Evolutionary conservation across 2,888 invertebrate genomes (phyloP), one percentile per base, ranked within the genome.

Genomic region (Zele albiditarsus): DNA sequence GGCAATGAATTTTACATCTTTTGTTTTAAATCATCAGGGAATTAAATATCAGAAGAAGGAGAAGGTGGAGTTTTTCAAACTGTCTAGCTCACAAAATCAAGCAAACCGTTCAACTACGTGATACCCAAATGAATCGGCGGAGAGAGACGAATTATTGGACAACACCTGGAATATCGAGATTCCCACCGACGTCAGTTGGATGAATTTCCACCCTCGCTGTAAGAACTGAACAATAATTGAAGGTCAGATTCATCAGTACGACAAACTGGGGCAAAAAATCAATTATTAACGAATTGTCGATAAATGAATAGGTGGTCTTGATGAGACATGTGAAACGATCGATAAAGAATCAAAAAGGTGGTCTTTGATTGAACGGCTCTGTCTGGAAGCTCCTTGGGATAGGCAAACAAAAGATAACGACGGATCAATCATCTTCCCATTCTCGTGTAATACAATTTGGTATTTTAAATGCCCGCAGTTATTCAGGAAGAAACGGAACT

Each of bases 41-140:
- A 33, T 38, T n/a, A 31, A 42, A 33, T 31, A 57, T 46, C 46
- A 16, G n/a, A 46, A 46, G 38, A 38, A 38, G 10, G 38, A 38
- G 38, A 38, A 38, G 38, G 38, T 12, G 10, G 38, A 12, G 38
- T 38, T 38, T 12, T 6, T 12, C 12, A 38, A 38, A 12, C 10
- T 38, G 8, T 38, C 38, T 12, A 12, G 38, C 10, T 38, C 12
- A 38, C 38, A 38, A 8, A 12, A n/a, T 14, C 25, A 28, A n/a
- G n/a, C 33, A 14, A 58, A 71, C 63, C 23, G 58, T 73, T 10
- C 42, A 65, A 33, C 66, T 73, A 67, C 67, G 28, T 38, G 69
- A 38, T 49, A 67, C 49, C 73, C 78, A 75, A 58, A 79, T 77
- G 80, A 76, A 75, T 71, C 74, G 72, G 27, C 42, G 33, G 53